phyloP scores from a whole-genome alignment of 2,113 vertebrate species.

The Ciconia maguari region DNA sequence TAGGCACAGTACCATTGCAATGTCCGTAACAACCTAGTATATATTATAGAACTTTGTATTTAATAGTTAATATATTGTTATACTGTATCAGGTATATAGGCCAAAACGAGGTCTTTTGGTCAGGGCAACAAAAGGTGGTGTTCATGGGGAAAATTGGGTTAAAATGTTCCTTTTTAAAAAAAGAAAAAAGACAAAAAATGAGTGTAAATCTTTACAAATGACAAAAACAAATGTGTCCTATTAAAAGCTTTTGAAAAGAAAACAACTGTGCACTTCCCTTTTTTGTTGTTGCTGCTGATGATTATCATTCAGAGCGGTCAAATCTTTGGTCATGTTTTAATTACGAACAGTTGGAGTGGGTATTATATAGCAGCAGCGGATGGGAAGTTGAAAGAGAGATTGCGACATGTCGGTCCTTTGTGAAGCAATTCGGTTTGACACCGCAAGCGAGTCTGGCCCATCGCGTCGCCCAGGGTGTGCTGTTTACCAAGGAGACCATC shows the following conservation, averaged over 20 bases:
- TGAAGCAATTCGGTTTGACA: background rate
- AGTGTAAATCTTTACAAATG: constrained; percentile 66
- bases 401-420: background rate
- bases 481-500: background rate
- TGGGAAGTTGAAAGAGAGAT: background rate
- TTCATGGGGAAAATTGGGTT: constrained; percentile 40
- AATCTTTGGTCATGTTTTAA: background rate
- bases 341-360: background rate
- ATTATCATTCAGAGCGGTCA: background rate
- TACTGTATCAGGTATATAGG: constrained; percentile 62
- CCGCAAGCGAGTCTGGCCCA: background rate
- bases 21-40: constrained; percentile 67
- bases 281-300: background rate
- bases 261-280: background rate
- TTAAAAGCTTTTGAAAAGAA: constrained; percentile 70
- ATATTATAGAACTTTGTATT: constrained; percentile 72
- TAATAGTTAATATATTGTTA: constrained; percentile 71
- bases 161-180: constrained; percentile 47
- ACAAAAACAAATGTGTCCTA: constrained; percentile 69
- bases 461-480: background rate
- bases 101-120: constrained; percentile 48
- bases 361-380: background rate
- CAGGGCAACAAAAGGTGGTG: constrained; percentile 60
- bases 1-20: constrained; percentile 67
- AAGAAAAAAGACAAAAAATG: background rate